phyloP scores from a whole-genome alignment of 2,113 vertebrate genomes.

The Trichomycterus rosablanca region DNA sequence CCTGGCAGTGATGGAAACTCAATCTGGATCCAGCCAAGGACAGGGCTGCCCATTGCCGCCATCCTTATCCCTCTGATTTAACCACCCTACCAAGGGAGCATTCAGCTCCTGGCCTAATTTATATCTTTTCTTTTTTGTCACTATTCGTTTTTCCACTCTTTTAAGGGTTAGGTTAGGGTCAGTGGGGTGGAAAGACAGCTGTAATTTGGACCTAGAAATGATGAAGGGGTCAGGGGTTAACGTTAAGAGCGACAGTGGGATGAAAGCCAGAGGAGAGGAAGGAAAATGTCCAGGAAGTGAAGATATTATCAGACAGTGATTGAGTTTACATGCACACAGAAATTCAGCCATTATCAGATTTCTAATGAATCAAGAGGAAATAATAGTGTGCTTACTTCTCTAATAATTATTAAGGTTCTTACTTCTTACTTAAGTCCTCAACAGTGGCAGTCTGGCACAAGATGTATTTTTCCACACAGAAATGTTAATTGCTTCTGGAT shows the following conservation, averaged over 20 bases:
- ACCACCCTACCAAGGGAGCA: slow-evolving; percentile 22
- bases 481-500: too few relatives aligned
- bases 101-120: slow-evolving; percentile 14
- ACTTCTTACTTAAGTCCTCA: too few relatives aligned
- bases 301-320: too few relatives aligned
- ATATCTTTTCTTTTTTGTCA: slow-evolving; percentile 3
- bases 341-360: too few relatives aligned
- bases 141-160: not conserved
- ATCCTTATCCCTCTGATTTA: slow-evolving; percentile 28
- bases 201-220: slow-evolving; percentile 23
- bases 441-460: too few relatives aligned
- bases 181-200: slow-evolving; percentile 34
- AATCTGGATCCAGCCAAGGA: slow-evolving; percentile 21
- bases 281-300: too few relatives aligned
- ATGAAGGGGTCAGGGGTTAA: slow-evolving; percentile 11
- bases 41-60: slow-evolving; percentile 10
- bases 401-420: too few relatives aligned
- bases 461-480: too few relatives aligned
- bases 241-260: not conserved
- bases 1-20: slow-evolving; percentile 32
- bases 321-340: too few relatives aligned
- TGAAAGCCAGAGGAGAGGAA: not conserved
- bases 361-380: too few relatives aligned
- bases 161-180: slow-evolving; percentile 24
- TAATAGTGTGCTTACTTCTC: too few relatives aligned